A percentile compares a stretch with the other conserved stretches of the same genome.
Conservation (phyloP, 2,113 vertebrate genomes). For the Trogon melanurus region DNA sequence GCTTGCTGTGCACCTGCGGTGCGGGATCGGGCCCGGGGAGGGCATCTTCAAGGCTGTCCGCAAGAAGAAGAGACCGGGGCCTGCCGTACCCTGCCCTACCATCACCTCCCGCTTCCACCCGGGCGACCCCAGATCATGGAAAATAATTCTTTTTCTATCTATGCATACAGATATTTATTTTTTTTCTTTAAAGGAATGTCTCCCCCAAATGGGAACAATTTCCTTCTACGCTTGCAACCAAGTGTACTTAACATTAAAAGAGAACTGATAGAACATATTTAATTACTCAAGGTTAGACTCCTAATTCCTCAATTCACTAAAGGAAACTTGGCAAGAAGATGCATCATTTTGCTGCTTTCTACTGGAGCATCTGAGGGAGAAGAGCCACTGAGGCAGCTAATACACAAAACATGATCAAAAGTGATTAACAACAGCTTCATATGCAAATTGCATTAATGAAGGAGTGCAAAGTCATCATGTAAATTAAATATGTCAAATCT, state of each 20-base stretch:
- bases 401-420: constrained; percentile 93
- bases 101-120: constrained; percentile 28
- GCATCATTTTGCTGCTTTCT: constrained; percentile 85
- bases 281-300: constrained; percentile 88
- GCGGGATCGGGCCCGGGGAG: neutral
- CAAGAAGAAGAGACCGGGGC: neutral
- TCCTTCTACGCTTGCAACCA: constrained; percentile 81
- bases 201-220: constrained; percentile 82
- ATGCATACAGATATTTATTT: neutral
- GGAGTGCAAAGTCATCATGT: constrained; percentile 98
- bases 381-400: constrained; percentile 89
- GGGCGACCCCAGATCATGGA: neutral
- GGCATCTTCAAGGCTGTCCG: accelerated
- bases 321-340: constrained; percentile 87
- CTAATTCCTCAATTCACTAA: constrained; percentile 88
- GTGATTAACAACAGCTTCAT: constrained; percentile 93
- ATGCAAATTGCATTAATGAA: constrained; percentile 97
- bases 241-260: constrained; percentile 86
- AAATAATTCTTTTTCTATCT: neutral
- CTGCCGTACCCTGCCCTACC: neutral
- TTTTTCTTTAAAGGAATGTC: constrained; percentile 76
- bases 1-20: neutral
- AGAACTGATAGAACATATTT: constrained; percentile 87
- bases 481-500: constrained; percentile 99
- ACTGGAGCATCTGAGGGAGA: constrained; percentile 85